Base-by-base conservation (phyloP, 2,888 invertebrate genomes). In the Drosophila stalkeri region DNA sequence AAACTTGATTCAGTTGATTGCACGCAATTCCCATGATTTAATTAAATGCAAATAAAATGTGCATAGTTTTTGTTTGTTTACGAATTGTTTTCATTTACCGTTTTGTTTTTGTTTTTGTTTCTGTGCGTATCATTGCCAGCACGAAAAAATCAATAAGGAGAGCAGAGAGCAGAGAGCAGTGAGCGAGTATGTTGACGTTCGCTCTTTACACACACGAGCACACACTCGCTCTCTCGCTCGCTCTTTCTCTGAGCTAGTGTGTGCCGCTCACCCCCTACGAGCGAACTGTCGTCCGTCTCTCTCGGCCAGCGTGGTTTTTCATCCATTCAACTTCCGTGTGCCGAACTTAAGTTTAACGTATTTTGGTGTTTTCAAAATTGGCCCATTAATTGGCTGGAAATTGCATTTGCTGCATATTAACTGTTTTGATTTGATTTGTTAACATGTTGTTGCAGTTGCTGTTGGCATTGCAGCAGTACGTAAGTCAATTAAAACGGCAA, bases 401-500 rank as follows among this genome's bases (percentile, higher is more conserved):
- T 11, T 59, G 16, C 49, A 12, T 56, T 31, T 35, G 27, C 46
- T 60, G 7, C 16, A 9, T 37, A 65, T 8, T 46, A 51, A 55
- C 47, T 4, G 27, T 11, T 35, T 23, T 51, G 33, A 8, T 16
- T 62, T 43, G 20, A 52, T 51, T 47, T 52, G 46, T 44, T 49
- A 35, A 23, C 31, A 85, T 86, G 85, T 69, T 81, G 57, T 86
- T 61, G 55, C 88, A 89, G 87, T 72, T 80, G 80, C 52, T 84
- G n/a, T 46, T 61, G 56, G 76, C 82, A 52, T 68, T 86, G 33
- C 85, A 78, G 68, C 69, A 57, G 61, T 61, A 78, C 37, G 68
- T 84, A 89, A 89, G 76, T 89, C 85, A 89, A 89, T 86, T 86
- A 89, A 81, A 77, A 72, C 66, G 72, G 27, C 82, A 85, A 70